These are phyloP conservation scores for Agapostemon virescens DNA, from an alignment of 2,888 invertebrate species.

Conservation along the genomic window DNA sequence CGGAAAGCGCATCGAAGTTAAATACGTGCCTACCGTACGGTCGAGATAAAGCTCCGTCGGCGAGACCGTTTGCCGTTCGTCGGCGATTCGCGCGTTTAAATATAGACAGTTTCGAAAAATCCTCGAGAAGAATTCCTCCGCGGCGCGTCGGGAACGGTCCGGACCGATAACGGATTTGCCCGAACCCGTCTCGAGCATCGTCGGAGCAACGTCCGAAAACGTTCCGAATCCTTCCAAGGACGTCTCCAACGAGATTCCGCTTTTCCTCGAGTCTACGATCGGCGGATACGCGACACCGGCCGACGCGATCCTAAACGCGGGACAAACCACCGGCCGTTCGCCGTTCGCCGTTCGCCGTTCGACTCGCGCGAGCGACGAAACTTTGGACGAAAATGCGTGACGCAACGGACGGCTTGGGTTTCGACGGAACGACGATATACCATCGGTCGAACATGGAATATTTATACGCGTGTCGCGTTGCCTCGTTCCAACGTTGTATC, in stretches of 20 bases:
- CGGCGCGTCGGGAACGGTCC: neutral
- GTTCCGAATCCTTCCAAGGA: constrained; percentile 2
- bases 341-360: no score
- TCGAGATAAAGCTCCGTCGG: neutral
- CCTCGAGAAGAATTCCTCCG: neutral
- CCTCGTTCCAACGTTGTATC: neutral
- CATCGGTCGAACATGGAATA: neutral
- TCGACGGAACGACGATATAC: neutral
- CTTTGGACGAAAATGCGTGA: neutral
- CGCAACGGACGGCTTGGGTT: neutral
- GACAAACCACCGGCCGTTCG: no score
- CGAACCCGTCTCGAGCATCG: neutral
- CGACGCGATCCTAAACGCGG: neutral
- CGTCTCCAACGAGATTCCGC: neutral
- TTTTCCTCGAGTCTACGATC: neutral
- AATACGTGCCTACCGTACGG: neutral
- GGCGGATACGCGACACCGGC: neutral
- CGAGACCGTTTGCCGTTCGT: neutral
- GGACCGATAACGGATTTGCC: constrained; percentile 2
- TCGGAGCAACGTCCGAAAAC: neutral
- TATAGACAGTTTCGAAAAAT: constrained; percentile 4
- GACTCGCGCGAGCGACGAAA: no score
- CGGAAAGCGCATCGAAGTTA: constrained; percentile 11
- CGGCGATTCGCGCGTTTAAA: constrained; percentile 6
- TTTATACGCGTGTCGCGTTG: no score